Conservation (phyloP, 2,113 vertebrate species). For the Misgurnus mizolepis region DNA sequence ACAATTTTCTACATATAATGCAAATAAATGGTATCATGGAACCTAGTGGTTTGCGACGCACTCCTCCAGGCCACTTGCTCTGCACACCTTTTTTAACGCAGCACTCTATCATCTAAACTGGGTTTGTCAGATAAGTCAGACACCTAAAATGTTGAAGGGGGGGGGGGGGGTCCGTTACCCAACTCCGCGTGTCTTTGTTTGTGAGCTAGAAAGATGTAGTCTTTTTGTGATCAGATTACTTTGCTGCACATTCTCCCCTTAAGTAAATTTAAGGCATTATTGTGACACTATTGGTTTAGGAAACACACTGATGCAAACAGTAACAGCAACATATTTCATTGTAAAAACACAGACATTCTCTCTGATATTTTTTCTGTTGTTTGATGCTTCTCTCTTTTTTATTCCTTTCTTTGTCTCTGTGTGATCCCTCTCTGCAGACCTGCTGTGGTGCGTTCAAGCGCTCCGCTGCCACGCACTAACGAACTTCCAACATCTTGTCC, state of each 20-base stretch:
- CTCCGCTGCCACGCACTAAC: constrained; percentile 70
- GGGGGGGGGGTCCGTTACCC: too few relatives aligned
- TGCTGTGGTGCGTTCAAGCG: constrained; percentile 72
- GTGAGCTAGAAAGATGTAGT: not conserved
- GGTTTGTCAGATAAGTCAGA: too few relatives aligned
- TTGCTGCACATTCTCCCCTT: not conserved
- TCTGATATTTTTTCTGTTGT: constrained; percentile 57
- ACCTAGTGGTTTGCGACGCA: too few relatives aligned
- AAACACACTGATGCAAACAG: not conserved
- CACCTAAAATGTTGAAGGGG: too few relatives aligned
- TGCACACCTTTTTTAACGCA: too few relatives aligned
- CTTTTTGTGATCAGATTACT: not conserved
- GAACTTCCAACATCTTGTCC: constrained; percentile 79
- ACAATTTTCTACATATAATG: too few relatives aligned
- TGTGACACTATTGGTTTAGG: not conserved
- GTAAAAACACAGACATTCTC: constrained; percentile 38
- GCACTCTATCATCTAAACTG: too few relatives aligned
- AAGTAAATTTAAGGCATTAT: not conserved
- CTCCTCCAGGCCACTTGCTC: too few relatives aligned
- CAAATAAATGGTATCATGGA: too few relatives aligned
- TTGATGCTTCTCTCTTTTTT: constrained; percentile 44
- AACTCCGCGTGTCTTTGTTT: too few relatives aligned
- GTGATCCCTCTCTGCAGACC: constrained; percentile 44
- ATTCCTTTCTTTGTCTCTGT: constrained; percentile 35
- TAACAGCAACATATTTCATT: not conserved